Evolutionary conservation across 2,113 vertebrate species (phyloP).

Genomic region (Paratilapia polleni): DNA sequence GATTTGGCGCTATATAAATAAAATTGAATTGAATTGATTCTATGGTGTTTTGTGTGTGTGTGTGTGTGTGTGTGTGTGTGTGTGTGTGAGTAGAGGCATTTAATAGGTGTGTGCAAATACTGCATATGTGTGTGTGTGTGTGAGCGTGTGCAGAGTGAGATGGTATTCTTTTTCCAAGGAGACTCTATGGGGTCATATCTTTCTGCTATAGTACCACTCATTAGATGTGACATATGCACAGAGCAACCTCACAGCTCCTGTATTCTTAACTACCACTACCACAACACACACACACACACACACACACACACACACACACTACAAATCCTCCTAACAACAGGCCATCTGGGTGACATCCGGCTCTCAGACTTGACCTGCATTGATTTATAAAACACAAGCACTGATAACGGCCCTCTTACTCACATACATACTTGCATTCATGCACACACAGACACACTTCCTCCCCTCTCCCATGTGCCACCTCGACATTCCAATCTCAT

Average conservation of each 20-base stretch:
- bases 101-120: neutral
- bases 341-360: conserved; percentile 57
- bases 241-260: conserved; percentile 11
- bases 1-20: too few relatives aligned
- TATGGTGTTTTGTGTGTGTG: too few relatives aligned
- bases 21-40: too few relatives aligned
- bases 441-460: neutral
- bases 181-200: conserved; percentile 55
- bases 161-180: conserved; percentile 14
- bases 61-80: too few relatives aligned
- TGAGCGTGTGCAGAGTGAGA: neutral
- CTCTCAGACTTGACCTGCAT: conserved; percentile 65
- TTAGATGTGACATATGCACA: conserved; percentile 65
- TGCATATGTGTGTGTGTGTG: neutral
- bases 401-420: conserved; percentile 17
- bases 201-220: conserved; percentile 46
- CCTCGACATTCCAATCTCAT: conserved; percentile 28
- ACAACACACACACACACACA: conserved; percentile 26
- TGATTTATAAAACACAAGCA: conserved; percentile 72
- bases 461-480: conserved; percentile 12
- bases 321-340: conserved; percentile 35
- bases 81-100: neutral
- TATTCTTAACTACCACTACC: neutral
- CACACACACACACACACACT: conserved; percentile 17
- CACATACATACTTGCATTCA: conserved; percentile 15